Evolutionary conservation across 1,140 invertebrate genomes (phyloP), one percentile per base, ranked within the genome.

Genomic region (Sogatella furcifera): DNA sequence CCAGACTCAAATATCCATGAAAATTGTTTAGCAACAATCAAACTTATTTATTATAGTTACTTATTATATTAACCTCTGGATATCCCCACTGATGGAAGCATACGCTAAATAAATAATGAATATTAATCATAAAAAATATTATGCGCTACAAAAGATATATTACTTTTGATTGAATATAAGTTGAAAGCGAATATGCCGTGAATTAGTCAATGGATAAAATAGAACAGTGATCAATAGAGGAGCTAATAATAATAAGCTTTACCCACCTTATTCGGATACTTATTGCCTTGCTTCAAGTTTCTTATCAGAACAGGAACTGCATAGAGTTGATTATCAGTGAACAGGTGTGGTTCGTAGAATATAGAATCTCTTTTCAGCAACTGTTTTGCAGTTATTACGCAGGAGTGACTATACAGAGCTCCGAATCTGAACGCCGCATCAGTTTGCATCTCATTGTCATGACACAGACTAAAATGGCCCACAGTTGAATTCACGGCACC

Each of bases 361-460:
- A 77, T 68, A 15, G 22, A 15, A 62, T 73, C 67, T 52, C 63
- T 54, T 62, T 77, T 73, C 59, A 80, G 72, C 4, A 86, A 69
- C 60, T 80, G 74, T 56, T 76, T 74, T 2, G 79, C 72, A 28
- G 71, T 70, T 19, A 84, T 65, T 21, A 65, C 68, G 66, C 84
- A 87, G 57, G 64, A 72, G 58, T 73, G 77, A 38, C 67, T 66
- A 60, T 77, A 76, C 62, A 78, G 77, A 38, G 80, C 72, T 31
- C 82, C 81, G 74, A 84, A 84, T 59, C 73, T 70, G 53, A 80
- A 75, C 72, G 78, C 67, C 73, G 76, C 68, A 76, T 80, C 62
- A 71, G 79, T 63, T 70, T 72, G 59, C 71, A 66, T 62, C 66
- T 72, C 62, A 69, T 79, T 62, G 55, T 71, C 64, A 67, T 77